Conservation (phyloP, 2,113 vertebrate genomes). For the Laticauda colubrina region DNA sequence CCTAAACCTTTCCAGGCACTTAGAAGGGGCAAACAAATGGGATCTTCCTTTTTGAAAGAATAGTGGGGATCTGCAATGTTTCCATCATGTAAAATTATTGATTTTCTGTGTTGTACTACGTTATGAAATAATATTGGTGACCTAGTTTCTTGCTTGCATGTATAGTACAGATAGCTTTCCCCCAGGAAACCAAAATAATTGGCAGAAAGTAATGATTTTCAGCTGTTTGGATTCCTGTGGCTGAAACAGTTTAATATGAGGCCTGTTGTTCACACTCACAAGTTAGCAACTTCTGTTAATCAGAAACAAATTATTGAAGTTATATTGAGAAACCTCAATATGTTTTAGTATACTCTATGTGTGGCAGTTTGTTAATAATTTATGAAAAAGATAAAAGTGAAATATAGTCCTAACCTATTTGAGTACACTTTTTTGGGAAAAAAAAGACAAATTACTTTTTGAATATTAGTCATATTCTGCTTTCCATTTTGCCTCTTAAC, state of each 20-base stretch:
- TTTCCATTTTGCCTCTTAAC: background rate
- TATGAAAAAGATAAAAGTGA: slow-evolving; percentile 31
- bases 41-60: background rate
- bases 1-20: background rate
- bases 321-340: slow-evolving; percentile 20
- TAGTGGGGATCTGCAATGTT: background rate
- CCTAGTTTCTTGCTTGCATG: slow-evolving; percentile 10
- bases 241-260: slow-evolving; percentile 19
- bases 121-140: background rate
- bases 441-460: background rate
- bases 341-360: slow-evolving; percentile 14
- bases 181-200: slow-evolving; percentile 32
- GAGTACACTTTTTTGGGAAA: fast-evolving
- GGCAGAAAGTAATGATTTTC: slow-evolving; percentile 39
- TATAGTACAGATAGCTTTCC: background rate
- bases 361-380: slow-evolving; percentile 21
- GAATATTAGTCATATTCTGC: background rate
- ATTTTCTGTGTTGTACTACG: background rate
- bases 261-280: slow-evolving; percentile 34
- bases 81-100: slow-evolving; percentile 13
- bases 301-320: slow-evolving; percentile 24
- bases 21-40: background rate
- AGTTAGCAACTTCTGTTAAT: slow-evolving; percentile 16
- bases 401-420: background rate
- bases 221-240: background rate